A percentile compares a stretch with the other conserved stretches of the same genome.
phyloP scores from a whole-genome alignment of 1,140 invertebrate species.

The Oryzaephilus surinamensis region DNA sequence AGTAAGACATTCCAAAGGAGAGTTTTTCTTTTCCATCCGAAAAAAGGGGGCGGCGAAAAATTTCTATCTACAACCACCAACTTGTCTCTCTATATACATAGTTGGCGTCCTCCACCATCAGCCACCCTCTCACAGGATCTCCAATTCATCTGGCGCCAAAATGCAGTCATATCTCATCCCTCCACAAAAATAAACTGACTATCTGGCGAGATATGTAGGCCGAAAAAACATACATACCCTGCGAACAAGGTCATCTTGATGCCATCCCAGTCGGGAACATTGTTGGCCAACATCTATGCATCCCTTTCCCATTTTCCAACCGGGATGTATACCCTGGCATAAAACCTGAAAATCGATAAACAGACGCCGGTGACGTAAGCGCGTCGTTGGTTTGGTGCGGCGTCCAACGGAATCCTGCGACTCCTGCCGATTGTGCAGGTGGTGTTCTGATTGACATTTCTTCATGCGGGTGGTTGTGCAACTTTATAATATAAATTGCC shows the following conservation, averaged over 20 bases:
- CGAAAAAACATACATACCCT: slow-evolving; percentile 26
- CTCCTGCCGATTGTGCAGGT: slow-evolving; percentile 30
- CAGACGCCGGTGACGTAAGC: slow-evolving; percentile 36
- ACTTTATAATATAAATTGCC: no score
- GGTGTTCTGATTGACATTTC: slow-evolving; percentile 35
- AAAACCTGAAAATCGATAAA: slow-evolving; percentile 33
- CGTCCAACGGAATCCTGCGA: slow-evolving; percentile 27
- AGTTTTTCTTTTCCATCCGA: no score
- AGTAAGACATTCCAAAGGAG: no score
- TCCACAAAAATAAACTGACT: slow-evolving; percentile 29
- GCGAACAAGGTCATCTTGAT: slow-evolving; percentile 25
- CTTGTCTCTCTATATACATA: slow-evolving; percentile 5
- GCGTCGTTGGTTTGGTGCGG: slow-evolving; percentile 24
- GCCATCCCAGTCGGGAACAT: slow-evolving; percentile 2
- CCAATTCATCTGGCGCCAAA: slow-evolving; percentile 28
- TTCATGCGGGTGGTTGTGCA: slow-evolving; percentile 24
- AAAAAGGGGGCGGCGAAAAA: slow-evolving; percentile 1
- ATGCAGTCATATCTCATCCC: slow-evolving; percentile 26
- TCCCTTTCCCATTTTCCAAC: slow-evolving; percentile 12
- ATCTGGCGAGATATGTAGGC: slow-evolving; percentile 25
- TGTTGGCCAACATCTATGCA: not conserved
- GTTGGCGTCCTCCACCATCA: no score
- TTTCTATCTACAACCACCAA: not conserved
- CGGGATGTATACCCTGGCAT: slow-evolving; percentile 18
- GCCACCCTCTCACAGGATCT: slow-evolving; percentile 2